phyloP scores from a whole-genome alignment of 30 jellyfish, hydroid and myxozoan genomes.

The Turritopsis rubra region DNA sequence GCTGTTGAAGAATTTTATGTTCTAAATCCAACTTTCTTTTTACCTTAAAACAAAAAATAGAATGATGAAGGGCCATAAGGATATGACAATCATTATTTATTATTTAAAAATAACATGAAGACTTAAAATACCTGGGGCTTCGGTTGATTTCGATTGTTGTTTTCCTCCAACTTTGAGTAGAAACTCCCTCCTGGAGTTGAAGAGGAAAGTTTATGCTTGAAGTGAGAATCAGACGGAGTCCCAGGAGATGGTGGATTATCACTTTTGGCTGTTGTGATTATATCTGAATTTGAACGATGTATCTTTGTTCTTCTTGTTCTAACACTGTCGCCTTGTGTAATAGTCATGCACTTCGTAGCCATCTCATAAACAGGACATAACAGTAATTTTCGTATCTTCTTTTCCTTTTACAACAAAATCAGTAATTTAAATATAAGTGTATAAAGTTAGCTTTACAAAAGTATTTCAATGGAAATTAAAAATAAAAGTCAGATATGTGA shows the following conservation, averaged over 20 bases:
- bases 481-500: too few species aligned
- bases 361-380: not conserved
- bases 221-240: slow-evolving; percentile 29
- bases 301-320: slow-evolving; percentile 10
- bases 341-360: slow-evolving; percentile 13
- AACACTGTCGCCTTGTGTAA: not conserved
- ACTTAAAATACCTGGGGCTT: slow-evolving; percentile 28
- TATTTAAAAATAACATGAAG: not conserved
- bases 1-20: slow-evolving; percentile 37
- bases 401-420: not conserved
- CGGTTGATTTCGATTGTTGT: slow-evolving; percentile 24
- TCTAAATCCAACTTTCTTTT: slow-evolving; percentile 85
- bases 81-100: not conserved
- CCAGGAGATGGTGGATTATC: slow-evolving; percentile 25
- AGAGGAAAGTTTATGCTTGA: slow-evolving; percentile 2
- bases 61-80: not conserved
- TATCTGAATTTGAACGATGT: not conserved
- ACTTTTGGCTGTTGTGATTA: not conserved
- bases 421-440: not conserved
- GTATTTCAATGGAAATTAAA: too few species aligned
- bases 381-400: not conserved
- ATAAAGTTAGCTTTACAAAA: too few species aligned
- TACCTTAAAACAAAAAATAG: slow-evolving; percentile 40
- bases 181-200: slow-evolving; percentile 24
- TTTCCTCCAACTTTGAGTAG: slow-evolving; percentile 3